Evolutionary conservation across 2,888 invertebrate species (phyloP).

Genomic region (Teleiodes luculella): DNA sequence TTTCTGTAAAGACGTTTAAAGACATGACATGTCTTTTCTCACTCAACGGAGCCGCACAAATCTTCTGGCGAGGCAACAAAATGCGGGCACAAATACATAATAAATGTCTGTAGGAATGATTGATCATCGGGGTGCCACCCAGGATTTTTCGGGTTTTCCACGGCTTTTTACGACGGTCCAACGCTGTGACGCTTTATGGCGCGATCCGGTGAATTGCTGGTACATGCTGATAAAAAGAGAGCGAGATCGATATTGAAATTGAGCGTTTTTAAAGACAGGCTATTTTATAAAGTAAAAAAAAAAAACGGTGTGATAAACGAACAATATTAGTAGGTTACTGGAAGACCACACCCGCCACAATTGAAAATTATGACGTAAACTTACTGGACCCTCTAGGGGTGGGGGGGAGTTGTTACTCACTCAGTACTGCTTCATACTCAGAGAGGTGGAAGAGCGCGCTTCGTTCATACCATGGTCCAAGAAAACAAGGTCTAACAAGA

Average conservation of each 20-base stretch:
- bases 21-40: background rate
- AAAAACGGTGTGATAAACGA: background rate
- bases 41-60: constrained; percentile 2
- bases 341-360: too few species aligned
- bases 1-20: background rate
- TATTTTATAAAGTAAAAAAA: too few species aligned
- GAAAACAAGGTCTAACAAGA: too few species aligned
- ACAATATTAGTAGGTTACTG: too few species aligned
- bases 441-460: too few species aligned
- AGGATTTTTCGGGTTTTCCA: constrained; percentile 5
- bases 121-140: constrained; percentile 11
- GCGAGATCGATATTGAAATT: constrained; percentile 1
- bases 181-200: constrained; percentile 1
- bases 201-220: background rate
- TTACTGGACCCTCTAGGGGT: too few species aligned
- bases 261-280: background rate
- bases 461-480: too few species aligned
- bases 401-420: too few species aligned
- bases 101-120: constrained; percentile 16
- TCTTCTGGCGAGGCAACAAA: constrained; percentile 11
- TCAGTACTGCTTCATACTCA: too few species aligned
- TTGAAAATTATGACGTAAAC: too few species aligned
- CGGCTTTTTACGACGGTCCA: constrained; percentile 11
- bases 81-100: constrained; percentile 16
- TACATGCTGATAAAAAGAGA: background rate